Evolutionary conservation across 2,888 invertebrate genomes (phyloP), one percentile per base, ranked within the genome.

Genomic region (Lithodes maja): DNA sequence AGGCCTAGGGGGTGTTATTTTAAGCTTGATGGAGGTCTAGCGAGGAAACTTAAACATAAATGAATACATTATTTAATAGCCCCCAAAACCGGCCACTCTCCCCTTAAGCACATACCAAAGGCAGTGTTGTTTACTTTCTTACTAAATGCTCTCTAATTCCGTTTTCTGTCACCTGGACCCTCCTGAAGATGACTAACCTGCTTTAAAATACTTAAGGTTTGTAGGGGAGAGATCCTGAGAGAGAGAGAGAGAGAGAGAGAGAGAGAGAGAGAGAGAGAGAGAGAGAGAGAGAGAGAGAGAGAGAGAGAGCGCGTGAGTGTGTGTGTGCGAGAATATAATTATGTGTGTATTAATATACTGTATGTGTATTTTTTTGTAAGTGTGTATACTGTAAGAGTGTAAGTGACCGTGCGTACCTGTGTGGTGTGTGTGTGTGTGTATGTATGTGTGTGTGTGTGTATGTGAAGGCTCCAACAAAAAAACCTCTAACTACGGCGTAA

Each of bases 221-320:
- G 33, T 33, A 33, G 33, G 33, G 33, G 33, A 33, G 33, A 33
- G 49, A 9, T n/a, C 17, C 2, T 33, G 75, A 75, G 75, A 75
- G 75, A n/a, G 75, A 75, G 15, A n/a, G 75, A n/a, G 75, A 17
- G 75, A n/a, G 33, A 75, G 75, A 75, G 75, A 75, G 75, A 75
- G 75, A 75, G 75, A 75, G 75, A 75, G 75, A 75, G 75, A 75
- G 75, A 75, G 75, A 75, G 75, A 75, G 75, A 75, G 75, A 75
- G 75, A 75, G 75, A 75, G 75, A 75, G 75, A 75, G 75, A 75
- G 75, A 75, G 75, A 75, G 75, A 75, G 75, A 75, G 75, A 12
- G n/a, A 75, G 33, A 33, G 33, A 33, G 33, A 33, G 33, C 0
- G 33, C 33, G 33, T 33, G 33, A 33, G 33, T 33, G 33, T 33